Conservation (phyloP, 2,888 invertebrate species). For the Mycalesis mineus region DNA sequence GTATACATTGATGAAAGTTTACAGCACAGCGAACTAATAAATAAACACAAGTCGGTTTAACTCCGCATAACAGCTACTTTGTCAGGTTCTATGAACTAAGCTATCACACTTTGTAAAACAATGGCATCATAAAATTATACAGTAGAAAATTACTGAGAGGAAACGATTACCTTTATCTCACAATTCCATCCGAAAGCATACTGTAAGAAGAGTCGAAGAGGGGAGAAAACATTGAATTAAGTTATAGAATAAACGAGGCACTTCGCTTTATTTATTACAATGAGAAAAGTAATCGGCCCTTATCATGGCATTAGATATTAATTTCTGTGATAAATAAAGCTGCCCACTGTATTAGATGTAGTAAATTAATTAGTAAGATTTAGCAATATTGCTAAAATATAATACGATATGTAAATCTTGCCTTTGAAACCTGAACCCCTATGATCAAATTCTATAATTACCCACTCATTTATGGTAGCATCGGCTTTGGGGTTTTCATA, state of each 20-base stretch:
- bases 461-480: no score
- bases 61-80: neutral
- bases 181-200: constrained; percentile 53
- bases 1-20: no score
- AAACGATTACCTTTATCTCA: constrained; percentile 45
- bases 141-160: constrained; percentile 20
- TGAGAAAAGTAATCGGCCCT: constrained; percentile 51
- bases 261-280: constrained; percentile 57
- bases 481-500: no score
- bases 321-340: neutral
- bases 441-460: no score
- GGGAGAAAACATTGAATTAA: constrained; percentile 72
- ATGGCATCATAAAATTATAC: constrained; percentile 27
- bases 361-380: no score
- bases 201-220: constrained; percentile 53
- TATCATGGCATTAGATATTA: constrained; percentile 53
- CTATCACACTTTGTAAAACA: neutral
- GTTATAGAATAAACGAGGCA: constrained; percentile 57
- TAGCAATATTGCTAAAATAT: no score
- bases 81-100: neutral
- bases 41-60: no score
- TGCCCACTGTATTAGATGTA: no score
- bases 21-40: no score
- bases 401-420: no score
- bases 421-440: no score